Percentiles rank a stretch among this genome's conserved stretches.
Conservation (phyloP, 1,140 invertebrate genomes). For the Lysiphlebus fabarum region DNA sequence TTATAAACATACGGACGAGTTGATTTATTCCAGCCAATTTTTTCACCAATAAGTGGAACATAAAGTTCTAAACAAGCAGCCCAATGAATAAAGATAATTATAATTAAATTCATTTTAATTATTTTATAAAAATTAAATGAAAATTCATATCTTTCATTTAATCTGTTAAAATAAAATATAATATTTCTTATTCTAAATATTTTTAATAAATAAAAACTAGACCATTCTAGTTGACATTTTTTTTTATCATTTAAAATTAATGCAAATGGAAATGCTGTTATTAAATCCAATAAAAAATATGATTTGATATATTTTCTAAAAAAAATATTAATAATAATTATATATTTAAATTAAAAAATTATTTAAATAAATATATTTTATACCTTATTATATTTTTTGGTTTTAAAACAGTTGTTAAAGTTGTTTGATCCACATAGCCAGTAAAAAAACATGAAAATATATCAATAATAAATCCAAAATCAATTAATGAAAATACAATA, state of each 20-base stretch:
- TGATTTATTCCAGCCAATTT: slow-evolving; percentile 17
- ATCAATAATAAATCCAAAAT: slow-evolving; percentile 34
- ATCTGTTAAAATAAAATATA: slow-evolving; percentile 27
- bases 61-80: slow-evolving; percentile 44
- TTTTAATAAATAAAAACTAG: slow-evolving; percentile 37
- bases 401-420: slow-evolving; percentile 34
- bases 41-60: slow-evolving; percentile 31
- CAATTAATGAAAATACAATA: slow-evolving; percentile 22
- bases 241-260: slow-evolving; percentile 21
- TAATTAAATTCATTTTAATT: slow-evolving; percentile 31
- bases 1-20: slow-evolving; percentile 15
- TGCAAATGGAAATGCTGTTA: slow-evolving; percentile 39
- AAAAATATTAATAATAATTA: slow-evolving; percentile 13
- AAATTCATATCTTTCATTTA: not conserved
- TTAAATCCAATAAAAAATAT: slow-evolving; percentile 36
- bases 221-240: slow-evolving; percentile 28
- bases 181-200: slow-evolving; percentile 39
- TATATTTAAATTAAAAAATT: slow-evolving; percentile 10
- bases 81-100: slow-evolving; percentile 41
- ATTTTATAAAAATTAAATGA: slow-evolving; percentile 38
- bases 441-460: slow-evolving; percentile 40
- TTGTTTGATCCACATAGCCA: slow-evolving; percentile 39
- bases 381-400: slow-evolving; percentile 37
- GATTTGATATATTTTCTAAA: slow-evolving; percentile 41
- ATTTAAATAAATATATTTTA: not conserved